Conservation (phyloP, 1,140 invertebrate genomes). For the Diplogasteroides magnus region DNA sequence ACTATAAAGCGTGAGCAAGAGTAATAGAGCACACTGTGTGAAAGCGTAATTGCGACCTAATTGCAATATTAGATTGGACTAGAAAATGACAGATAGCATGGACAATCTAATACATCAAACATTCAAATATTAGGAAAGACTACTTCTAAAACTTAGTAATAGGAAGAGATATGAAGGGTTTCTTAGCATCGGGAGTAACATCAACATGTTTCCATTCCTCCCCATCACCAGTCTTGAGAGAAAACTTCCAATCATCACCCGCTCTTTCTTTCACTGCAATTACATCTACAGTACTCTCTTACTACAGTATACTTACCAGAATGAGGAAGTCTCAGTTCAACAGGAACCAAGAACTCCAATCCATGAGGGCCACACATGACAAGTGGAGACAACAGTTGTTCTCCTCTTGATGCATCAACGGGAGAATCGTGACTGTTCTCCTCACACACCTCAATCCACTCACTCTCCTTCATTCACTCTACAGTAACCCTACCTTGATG, state of each 20-base stretch:
- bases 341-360: constrained; percentile 19
- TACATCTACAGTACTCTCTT: too few relatives aligned
- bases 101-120: background rate
- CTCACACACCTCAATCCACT: constrained; percentile 19
- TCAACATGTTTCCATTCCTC: constrained; percentile 28
- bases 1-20: too few relatives aligned
- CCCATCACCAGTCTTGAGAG: constrained; percentile 25
- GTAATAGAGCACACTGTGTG: too few relatives aligned
- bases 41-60: too few relatives aligned
- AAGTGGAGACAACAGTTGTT: constrained; percentile 81
- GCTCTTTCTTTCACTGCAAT: constrained; percentile 2
- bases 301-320: too few relatives aligned
- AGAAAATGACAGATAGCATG: too few relatives aligned
- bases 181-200: constrained; percentile 6
- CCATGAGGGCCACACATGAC: constrained; percentile 80
- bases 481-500: constrained; percentile 71
- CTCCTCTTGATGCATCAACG: constrained; percentile 77
- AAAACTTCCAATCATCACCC: constrained; percentile 25
- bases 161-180: constrained; percentile 22
- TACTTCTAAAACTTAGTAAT: constrained; percentile 24
- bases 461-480: background rate
- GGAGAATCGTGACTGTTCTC: constrained; percentile 69
- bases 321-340: constrained; percentile 24
- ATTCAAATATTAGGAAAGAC: background rate
- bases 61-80: too few relatives aligned